These are phyloP conservation scores for Anguilla megastoma DNA, from an alignment of 2,797 vertebrate species.

Conservation along the genomic window DNA sequence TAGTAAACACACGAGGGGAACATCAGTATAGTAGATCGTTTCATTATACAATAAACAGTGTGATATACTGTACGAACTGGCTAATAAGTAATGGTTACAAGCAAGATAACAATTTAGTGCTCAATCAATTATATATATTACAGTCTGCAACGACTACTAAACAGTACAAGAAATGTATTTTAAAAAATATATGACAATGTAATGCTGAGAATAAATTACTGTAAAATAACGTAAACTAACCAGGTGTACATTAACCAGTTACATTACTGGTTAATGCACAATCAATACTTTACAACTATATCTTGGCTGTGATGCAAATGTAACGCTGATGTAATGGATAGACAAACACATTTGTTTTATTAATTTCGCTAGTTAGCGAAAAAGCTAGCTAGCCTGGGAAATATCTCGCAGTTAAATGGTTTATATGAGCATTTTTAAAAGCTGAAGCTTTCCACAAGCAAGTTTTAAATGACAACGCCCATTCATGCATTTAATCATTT, in stretches of 20 bases:
- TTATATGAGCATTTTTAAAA: background rate
- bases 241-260: background rate
- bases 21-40: constrained; percentile 40
- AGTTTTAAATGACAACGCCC: background rate
- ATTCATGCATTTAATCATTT: background rate
- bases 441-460: background rate
- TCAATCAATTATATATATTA: background rate
- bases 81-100: background rate
- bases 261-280: background rate
- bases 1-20: background rate
- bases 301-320: background rate
- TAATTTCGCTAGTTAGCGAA: background rate
- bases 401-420: background rate
- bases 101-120: background rate
- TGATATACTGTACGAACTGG: background rate
- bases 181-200: background rate
- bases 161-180: background rate
- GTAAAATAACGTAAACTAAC: background rate
- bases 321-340: background rate
- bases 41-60: background rate
- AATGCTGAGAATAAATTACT: background rate
- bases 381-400: background rate
- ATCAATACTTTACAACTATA: background rate
- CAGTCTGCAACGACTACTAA: background rate
- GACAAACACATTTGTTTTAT: background rate